Evolutionary conservation across 2,888 invertebrate species (phyloP).

Genomic region (Harpagoxenus sublaevis): DNA sequence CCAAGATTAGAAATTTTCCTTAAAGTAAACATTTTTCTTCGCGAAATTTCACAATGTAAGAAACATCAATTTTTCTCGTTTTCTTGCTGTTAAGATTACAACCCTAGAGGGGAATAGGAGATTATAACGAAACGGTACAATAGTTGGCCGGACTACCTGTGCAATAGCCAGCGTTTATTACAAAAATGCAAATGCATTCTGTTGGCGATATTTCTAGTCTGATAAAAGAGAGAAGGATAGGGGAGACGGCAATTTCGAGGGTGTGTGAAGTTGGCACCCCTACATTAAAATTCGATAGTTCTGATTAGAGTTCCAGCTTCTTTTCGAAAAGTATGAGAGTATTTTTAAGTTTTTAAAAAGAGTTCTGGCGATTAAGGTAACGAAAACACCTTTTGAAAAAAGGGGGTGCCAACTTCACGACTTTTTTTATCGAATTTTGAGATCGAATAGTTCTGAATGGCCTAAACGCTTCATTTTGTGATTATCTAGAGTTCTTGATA

Average conservation of each 20-base stretch:
- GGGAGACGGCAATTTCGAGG: conserved; percentile 30
- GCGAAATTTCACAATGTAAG: conserved; percentile 1
- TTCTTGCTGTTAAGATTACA: conserved; percentile 14
- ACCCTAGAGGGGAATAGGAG: background rate
- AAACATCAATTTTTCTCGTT: background rate
- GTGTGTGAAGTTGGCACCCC: too few species aligned
- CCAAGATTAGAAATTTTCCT: background rate
- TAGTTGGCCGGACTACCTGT: conserved; percentile 3
- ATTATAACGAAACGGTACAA: conserved; percentile 38
- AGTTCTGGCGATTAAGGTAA: too few species aligned
- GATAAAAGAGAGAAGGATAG: conserved; percentile 2
- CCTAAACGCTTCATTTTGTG: too few species aligned
- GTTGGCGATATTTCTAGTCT: conserved; percentile 36
- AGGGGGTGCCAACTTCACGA: too few species aligned
- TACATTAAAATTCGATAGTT: too few species aligned
- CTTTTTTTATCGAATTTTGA: too few species aligned
- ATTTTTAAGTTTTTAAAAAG: too few species aligned
- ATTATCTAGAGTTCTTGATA: too few species aligned
- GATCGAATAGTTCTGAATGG: too few species aligned
- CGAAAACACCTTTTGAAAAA: too few species aligned
- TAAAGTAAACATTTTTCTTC: background rate
- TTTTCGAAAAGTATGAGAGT: too few species aligned
- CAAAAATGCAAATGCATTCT: conserved; percentile 52
- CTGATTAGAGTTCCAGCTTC: too few species aligned
- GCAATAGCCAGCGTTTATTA: conserved; percentile 44